These are phyloP conservation scores for Poeciliopsis occidentalis DNA, from an alignment of 2,113 vertebrate species.

Conservation along the genomic window DNA sequence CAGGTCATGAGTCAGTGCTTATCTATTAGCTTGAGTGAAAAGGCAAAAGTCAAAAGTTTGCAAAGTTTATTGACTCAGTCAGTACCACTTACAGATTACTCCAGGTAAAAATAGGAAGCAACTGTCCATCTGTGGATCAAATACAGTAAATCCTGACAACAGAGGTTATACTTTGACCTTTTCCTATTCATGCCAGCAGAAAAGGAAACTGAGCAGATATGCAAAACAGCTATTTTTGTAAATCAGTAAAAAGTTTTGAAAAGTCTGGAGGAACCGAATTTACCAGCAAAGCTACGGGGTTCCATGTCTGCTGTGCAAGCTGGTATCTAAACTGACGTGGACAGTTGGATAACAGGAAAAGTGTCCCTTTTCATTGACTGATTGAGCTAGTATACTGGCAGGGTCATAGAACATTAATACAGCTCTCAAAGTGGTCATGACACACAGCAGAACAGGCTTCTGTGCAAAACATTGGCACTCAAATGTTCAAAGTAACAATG, in stretches of 20 bases:
- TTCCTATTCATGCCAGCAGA: not conserved
- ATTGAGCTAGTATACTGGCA: slow-evolving; percentile 24
- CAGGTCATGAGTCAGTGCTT: slow-evolving; percentile 42
- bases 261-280: not conserved
- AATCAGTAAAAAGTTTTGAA: not conserved
- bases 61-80: slow-evolving; percentile 6
- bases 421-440: slow-evolving; percentile 23
- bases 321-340: slow-evolving; percentile 16
- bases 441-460: slow-evolving; percentile 13
- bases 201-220: not conserved
- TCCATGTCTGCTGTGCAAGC: slow-evolving; percentile 8
- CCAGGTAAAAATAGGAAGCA: not conserved
- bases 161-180: not conserved
- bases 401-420: slow-evolving; percentile 29
- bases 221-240: not conserved
- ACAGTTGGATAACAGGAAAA: slow-evolving; percentile 35
- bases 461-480: not conserved
- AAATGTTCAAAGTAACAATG: not conserved
- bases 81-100: not conserved
- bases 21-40: slow-evolving; percentile 39
- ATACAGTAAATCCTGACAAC: not conserved
- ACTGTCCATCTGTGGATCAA: not conserved
- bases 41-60: slow-evolving; percentile 34
- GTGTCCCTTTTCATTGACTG: slow-evolving; percentile 40
- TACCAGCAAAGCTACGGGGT: not conserved